phyloP scores from a whole-genome alignment of 2,888 invertebrate genomes.

The Oithona nana region DNA sequence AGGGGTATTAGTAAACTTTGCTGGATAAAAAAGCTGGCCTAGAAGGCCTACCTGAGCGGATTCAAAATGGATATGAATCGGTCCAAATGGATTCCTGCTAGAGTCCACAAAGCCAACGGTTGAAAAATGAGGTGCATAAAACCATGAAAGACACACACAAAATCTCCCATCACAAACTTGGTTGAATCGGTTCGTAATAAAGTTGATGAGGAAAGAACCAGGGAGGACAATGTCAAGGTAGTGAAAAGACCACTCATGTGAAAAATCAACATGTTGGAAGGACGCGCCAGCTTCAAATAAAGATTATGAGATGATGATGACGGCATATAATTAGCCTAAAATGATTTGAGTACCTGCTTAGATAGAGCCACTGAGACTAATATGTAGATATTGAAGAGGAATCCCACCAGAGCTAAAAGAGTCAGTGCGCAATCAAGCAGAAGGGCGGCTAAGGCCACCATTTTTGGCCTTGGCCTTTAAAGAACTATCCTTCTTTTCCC shows the following conservation, averaged over 20 bases:
- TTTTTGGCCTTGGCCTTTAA: too few species aligned
- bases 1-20: too few species aligned
- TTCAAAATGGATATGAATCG: slow-evolving; percentile 11
- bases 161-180: background rate
- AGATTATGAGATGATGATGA: background rate
- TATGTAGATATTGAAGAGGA: background rate
- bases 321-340: background rate
- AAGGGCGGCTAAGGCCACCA: too few species aligned
- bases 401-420: background rate
- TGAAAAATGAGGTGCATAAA: background rate
- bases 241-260: background rate
- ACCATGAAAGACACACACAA: slow-evolving; percentile 8
- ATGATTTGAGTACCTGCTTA: background rate
- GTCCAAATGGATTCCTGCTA: slow-evolving; percentile 13
- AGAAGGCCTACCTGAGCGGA: slow-evolving; percentile 15
- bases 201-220: background rate
- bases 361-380: background rate
- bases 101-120: slow-evolving; percentile 8
- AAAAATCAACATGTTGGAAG: background rate
- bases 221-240: background rate
- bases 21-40: too few species aligned
- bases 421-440: background rate
- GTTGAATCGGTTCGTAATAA: background rate
- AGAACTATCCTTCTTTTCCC: too few species aligned
- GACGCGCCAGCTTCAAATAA: background rate